Evolutionary conservation across 2,888 invertebrate genomes (phyloP).

Genomic region (Augiades crinisus): DNA sequence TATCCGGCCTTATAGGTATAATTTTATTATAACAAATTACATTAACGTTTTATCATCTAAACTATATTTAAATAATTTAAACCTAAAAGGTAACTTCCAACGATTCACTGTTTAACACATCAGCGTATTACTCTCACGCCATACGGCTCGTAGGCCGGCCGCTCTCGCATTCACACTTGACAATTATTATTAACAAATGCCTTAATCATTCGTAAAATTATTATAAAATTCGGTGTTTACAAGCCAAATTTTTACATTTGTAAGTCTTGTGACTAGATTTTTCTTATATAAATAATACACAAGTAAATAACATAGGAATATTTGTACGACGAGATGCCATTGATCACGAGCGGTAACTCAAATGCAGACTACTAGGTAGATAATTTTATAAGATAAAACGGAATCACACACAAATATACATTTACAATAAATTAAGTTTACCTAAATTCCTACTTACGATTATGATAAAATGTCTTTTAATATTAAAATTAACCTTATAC

Average conservation of each 20-base stretch:
- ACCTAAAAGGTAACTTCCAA: constrained; percentile 78
- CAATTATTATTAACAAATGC: constrained; percentile 57
- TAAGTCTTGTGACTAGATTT: constrained; percentile 81
- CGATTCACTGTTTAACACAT: constrained; percentile 39
- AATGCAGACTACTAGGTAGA: constrained; percentile 78
- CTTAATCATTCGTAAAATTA: constrained; percentile 60
- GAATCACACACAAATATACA: constrained; percentile 74
- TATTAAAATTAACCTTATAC: constrained; percentile 37
- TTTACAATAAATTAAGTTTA: constrained; percentile 70
- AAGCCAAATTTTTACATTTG: constrained; percentile 73
- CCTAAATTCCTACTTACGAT: constrained; percentile 45
- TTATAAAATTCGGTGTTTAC: constrained; percentile 69
- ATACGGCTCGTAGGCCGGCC: neutral
- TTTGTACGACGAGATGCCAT: constrained; percentile 82
- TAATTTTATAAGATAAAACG: constrained; percentile 67
- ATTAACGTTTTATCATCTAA: constrained; percentile 69
- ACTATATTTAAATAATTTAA: constrained; percentile 70
- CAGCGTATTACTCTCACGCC: constrained; percentile 24
- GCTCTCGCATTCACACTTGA: constrained; percentile 14
- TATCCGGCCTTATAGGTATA: constrained; percentile 59
- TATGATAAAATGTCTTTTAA: constrained; percentile 51
- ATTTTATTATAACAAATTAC: constrained; percentile 67
- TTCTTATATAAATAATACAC: constrained; percentile 76
- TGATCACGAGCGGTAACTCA: constrained; percentile 81
- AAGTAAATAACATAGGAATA: constrained; percentile 81